Evolutionary conservation across 2,888 invertebrate species (phyloP).

Genomic region (Lepas anatifera): DNA sequence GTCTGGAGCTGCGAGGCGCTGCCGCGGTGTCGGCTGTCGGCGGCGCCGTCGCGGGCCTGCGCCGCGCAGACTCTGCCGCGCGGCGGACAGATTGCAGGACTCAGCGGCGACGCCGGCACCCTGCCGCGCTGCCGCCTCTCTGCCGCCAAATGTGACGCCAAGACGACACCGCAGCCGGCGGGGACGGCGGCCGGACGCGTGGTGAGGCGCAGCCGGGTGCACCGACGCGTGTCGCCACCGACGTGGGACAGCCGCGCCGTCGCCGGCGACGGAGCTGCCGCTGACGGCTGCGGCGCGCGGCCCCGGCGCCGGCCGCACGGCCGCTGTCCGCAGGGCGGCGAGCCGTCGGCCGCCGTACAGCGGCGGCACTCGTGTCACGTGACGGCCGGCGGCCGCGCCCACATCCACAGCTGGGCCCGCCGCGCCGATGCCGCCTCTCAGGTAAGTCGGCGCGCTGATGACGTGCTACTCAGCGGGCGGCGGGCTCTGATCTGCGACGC

Average conservation of each 20-base stretch:
- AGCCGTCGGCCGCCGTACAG: not conserved
- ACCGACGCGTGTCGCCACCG: not conserved
- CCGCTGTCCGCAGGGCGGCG: not conserved
- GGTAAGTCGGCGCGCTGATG: no score
- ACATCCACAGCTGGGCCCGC: not conserved
- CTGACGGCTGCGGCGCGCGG: not conserved
- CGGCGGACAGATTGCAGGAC: no score
- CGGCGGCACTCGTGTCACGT: not conserved
- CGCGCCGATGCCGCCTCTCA: no score
- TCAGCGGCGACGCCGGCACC: no score
- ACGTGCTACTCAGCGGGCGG: no score
- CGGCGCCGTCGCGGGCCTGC: not conserved
- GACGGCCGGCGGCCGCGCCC: not conserved
- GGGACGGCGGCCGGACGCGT: not conserved
- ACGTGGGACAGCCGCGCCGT: not conserved
- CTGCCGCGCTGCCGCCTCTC: no score
- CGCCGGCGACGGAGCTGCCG: not conserved
- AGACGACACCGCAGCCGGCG: not conserved
- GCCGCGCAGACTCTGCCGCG: no score
- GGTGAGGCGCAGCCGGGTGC: not conserved
- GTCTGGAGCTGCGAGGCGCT: conserved; percentile 30
- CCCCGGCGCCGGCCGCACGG: not conserved
- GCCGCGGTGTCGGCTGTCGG: not conserved
- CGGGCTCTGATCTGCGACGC: no score
- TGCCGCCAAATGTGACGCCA: not conserved